Base-by-base conservation (phyloP, 1,140 invertebrate genomes). In the Pachypsylla venusta region DNA sequence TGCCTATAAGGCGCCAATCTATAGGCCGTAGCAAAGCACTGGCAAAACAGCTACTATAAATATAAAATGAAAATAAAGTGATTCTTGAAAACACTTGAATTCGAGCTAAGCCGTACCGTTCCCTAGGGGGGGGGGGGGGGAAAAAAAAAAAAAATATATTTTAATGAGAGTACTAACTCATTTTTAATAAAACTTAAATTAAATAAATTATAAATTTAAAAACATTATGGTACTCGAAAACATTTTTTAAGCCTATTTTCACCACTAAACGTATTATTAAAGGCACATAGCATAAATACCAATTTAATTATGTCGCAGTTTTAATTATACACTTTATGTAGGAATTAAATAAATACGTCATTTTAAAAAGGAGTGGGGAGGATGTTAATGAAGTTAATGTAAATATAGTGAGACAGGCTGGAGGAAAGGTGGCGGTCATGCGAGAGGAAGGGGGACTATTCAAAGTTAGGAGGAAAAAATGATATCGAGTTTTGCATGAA, bases 291-390 rank as follows among this genome's bases (percentile, higher is more conserved):
- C 42, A n/a, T 48, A 48, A 48, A 48, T 48, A 48, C 42, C 42
- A 48, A 48, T 48, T 48, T 48, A 48, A 48, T 48, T 48, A 48
- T 48, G 42, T 48, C 42, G 42, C 22, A 48, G 42, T 48, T 48
- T 48, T 48, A 48, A 48, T 48, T 48, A 48, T 22, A 10, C 42
- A 48, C 42, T 48, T 48, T 48, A 48, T 48, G 42, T 22, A 48
- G 42, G 42, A 48, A 48, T 48, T 4, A 48, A 48, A 48, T 48
- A 48, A 4, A 48, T 48, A 48, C 42, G 42, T 48, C 42, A 48
- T 48, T 5, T n/a, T 22, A 19, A n/a, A n/a, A 10, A 22, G 42
- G 22, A 22, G 42, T 19, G 22, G 42, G 16, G 42, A 5, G 42
- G 42, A 4, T 48, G 42, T 48, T 48, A 48, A 48, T 48, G 42